Evolutionary conservation across 2,888 invertebrate species (phyloP).

Genomic region (Periphyllus acericola): DNA sequence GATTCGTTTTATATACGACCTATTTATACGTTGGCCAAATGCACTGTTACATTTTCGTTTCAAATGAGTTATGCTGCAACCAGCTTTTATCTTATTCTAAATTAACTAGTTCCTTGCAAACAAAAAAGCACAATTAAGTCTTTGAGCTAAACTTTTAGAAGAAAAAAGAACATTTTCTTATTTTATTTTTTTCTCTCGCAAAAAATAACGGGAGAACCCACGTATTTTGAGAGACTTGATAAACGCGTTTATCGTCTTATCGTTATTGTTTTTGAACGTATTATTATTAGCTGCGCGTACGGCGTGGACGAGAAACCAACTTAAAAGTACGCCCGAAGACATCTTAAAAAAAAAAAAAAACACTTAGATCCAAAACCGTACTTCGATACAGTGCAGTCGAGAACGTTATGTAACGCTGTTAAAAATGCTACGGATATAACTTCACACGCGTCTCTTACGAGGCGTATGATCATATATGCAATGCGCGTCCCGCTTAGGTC

Average conservation of each 20-base stretch:
- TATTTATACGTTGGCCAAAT: background rate
- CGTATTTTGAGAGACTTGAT: conserved; percentile 24
- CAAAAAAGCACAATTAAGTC: conserved; percentile 39
- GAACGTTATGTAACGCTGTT: background rate
- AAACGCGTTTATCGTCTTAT: conserved; percentile 24
- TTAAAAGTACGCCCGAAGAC: background rate
- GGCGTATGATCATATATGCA: too few relatives aligned
- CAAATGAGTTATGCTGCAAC: conserved; percentile 1
- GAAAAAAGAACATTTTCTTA: background rate
- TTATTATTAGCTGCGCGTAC: too few relatives aligned
- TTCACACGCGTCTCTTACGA: background rate
- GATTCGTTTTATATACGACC: too few relatives aligned
- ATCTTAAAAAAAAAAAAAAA: background rate
- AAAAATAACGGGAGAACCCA: background rate
- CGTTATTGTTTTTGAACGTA: background rate
- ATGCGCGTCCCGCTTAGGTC: background rate
- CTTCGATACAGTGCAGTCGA: background rate
- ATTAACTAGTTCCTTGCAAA: conserved; percentile 36
- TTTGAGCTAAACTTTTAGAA: conserved; percentile 11
- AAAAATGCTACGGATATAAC: background rate
- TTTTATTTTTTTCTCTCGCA: background rate
- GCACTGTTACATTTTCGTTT: conserved; percentile 27
- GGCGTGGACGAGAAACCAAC: background rate
- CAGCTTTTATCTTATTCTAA: conserved; percentile 33
- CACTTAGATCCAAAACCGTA: background rate